phyloP scores from a whole-genome alignment of 2,888 invertebrate genomes.

The Neoscelio sp. region DNA sequence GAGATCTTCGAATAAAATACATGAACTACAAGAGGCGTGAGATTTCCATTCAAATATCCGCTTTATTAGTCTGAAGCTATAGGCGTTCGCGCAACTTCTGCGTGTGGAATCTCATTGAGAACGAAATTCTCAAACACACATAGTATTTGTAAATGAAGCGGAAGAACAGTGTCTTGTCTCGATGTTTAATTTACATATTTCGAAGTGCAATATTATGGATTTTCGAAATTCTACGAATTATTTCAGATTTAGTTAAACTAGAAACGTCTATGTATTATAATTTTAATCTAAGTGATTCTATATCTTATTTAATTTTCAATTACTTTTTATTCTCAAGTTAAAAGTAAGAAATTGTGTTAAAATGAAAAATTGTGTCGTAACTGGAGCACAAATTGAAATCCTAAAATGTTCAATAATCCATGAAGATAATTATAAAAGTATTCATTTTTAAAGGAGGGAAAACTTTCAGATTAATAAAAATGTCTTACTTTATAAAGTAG shows the following conservation, averaged over 20 bases:
- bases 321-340: too few relatives aligned
- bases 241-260: neutral
- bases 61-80: conserved; percentile 66
- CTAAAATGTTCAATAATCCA: too few relatives aligned
- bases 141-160: conserved; percentile 38
- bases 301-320: too few relatives aligned
- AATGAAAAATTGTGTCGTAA: too few relatives aligned
- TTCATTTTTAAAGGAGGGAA: too few relatives aligned
- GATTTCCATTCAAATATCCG: conserved; percentile 75
- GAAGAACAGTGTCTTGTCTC: conserved; percentile 42
- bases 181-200: conserved; percentile 30
- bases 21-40: conserved; percentile 67
- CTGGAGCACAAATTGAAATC: too few relatives aligned
- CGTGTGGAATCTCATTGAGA: conserved; percentile 36
- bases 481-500: too few relatives aligned
- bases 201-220: conserved; percentile 12
- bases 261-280: too few relatives aligned
- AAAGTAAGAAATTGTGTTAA: too few relatives aligned
- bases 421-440: too few relatives aligned
- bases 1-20: conserved; percentile 72
- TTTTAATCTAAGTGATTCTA: too few relatives aligned
- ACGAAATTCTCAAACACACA: conserved; percentile 35
- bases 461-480: too few relatives aligned
- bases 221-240: conserved; percentile 3
- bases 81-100: conserved; percentile 29